Evolutionary conservation across 1,140 invertebrate genomes (phyloP).

Genomic region (Rhizoglyphus robini): DNA sequence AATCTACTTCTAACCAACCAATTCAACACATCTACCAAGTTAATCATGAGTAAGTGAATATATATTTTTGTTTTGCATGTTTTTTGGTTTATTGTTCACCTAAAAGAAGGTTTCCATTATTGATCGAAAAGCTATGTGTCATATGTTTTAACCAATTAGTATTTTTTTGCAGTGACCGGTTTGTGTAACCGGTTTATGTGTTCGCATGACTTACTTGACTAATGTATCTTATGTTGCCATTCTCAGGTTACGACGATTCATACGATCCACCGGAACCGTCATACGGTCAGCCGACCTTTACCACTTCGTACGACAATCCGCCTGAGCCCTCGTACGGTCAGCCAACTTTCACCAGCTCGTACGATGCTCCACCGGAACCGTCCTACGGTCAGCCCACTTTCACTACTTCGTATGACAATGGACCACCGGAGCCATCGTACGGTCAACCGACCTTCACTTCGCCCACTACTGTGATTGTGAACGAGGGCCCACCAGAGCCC

Average conservation of each 20-base stretch:
- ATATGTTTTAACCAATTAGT: too few species aligned
- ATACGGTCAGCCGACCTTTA: neutral
- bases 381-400: neutral
- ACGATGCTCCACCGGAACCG: slow-evolving; percentile 6
- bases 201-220: too few species aligned
- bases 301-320: neutral
- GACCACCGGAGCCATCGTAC: neutral
- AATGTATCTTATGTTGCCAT: too few species aligned
- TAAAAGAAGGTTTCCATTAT: too few species aligned
- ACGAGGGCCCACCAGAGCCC: neutral
- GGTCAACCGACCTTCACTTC: neutral
- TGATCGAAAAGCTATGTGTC: too few species aligned
- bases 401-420: neutral
- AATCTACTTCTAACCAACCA: too few species aligned
- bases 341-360: neutral
- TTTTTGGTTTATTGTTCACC: too few species aligned
- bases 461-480: neutral
- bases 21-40: too few species aligned
- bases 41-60: too few species aligned
- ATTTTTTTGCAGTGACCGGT: too few species aligned
- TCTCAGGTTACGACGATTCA: slow-evolving; percentile 7
- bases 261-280: slow-evolving; percentile 2
- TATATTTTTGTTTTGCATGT: too few species aligned
- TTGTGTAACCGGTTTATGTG: too few species aligned
- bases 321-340: neutral